Percentiles rank a stretch among this genome's conserved stretches.
Evolutionary conservation across 2,113 vertebrate genomes (phyloP).

Genomic region (Nestor notabilis): DNA sequence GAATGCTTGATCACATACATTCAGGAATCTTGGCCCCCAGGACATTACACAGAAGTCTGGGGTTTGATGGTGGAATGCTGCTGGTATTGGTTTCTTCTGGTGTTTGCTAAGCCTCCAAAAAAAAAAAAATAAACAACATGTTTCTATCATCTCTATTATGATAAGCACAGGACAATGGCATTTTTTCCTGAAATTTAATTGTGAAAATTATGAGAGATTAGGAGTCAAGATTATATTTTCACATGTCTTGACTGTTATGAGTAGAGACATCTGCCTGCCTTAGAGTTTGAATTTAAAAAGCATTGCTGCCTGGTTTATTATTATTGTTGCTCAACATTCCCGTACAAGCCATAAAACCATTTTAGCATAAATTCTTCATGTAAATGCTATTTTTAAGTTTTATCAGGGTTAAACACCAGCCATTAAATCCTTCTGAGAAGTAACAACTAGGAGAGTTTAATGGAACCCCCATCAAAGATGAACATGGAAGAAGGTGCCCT

Average conservation of each 20-base stretch:
- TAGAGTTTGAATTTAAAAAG: neutral
- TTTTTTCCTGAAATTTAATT: neutral
- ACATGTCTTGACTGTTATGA: neutral
- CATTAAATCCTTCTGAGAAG: constrained; percentile 45
- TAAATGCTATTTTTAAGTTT: constrained; percentile 30
- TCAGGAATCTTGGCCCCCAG: neutral
- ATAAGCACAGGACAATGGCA: neutral
- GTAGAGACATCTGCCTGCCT: neutral
- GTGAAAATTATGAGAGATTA: neutral
- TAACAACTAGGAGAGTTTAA: constrained; percentile 28
- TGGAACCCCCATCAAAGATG: constrained; percentile 31
- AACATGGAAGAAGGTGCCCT: constrained; percentile 25
- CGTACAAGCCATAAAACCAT: neutral
- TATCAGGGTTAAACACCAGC: neutral
- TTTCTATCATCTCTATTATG: neutral
- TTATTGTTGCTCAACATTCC: neutral
- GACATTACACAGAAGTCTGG: neutral
- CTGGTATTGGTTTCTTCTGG: neutral
- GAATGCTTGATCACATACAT: neutral
- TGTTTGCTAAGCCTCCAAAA: neutral
- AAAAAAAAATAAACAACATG: accelerated
- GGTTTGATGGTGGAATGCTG: neutral
- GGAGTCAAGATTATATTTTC: neutral
- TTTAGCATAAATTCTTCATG: neutral
- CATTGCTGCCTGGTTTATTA: neutral